Conservation (phyloP, 2,888 invertebrate genomes). For the Desoria tigrina region DNA sequence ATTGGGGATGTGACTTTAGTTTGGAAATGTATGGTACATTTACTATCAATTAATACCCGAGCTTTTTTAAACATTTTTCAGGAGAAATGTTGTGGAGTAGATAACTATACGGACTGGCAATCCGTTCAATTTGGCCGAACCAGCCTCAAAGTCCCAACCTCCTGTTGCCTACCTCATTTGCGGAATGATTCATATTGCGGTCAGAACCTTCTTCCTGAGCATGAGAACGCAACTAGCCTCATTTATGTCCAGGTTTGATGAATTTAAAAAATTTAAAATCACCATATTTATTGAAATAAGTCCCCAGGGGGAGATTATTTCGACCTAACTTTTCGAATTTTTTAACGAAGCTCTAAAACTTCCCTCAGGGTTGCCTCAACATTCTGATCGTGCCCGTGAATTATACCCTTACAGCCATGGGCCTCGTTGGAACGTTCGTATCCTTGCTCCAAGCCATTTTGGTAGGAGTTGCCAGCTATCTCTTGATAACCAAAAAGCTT, state of each 20-base stretch:
- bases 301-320: no score
- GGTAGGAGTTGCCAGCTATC: no score
- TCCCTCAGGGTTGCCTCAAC: not conserved
- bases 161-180: slow-evolving; percentile 23
- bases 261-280: not conserved
- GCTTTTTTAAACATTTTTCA: not conserved
- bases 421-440: not conserved
- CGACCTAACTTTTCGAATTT: no score
- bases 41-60: not conserved
- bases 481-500: no score
- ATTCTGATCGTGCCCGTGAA: not conserved
- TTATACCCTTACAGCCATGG: not conserved
- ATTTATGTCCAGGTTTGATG: slow-evolving; percentile 16
- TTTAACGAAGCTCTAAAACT: no score
- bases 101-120: slow-evolving; percentile 37
- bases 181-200: slow-evolving; percentile 23
- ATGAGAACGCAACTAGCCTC: slow-evolving; percentile 1
- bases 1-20: no score
- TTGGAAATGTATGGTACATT: no score
- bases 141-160: slow-evolving; percentile 23
- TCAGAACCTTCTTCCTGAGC: slow-evolving; percentile 28
- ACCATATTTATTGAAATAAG: no score
- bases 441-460: no score
- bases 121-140: slow-evolving; percentile 30
- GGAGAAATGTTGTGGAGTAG: slow-evolving; percentile 27